Evolutionary conservation across 1,140 invertebrate genomes (phyloP).

Genomic region (Philaenus spumarius): DNA sequence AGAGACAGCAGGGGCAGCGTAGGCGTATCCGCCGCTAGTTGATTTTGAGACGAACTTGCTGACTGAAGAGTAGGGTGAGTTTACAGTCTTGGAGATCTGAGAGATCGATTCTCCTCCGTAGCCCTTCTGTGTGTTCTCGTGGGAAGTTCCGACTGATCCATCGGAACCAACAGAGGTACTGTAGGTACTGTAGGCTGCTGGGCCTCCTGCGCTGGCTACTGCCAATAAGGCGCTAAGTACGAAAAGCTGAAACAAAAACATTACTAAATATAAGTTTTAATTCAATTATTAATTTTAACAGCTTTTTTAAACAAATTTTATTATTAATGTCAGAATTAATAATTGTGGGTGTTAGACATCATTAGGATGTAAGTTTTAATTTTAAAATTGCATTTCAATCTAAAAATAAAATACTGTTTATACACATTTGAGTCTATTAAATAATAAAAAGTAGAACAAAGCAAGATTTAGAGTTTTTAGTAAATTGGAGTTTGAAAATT

Average conservation of each 20-base stretch:
- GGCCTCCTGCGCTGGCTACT: conserved; percentile 39
- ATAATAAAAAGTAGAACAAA: too few species aligned
- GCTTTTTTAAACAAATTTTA: too few species aligned
- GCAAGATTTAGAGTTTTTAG: too few species aligned
- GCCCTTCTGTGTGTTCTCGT: conserved; percentile 49
- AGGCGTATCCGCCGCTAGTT: conserved; percentile 41
- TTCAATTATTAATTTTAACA: too few species aligned
- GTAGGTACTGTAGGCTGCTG: conserved; percentile 45
- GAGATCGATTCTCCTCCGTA: conserved; percentile 45
- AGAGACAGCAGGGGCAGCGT: conserved; percentile 18
- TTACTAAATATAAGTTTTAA: too few species aligned
- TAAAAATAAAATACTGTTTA: too few species aligned
- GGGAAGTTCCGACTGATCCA: conserved; percentile 43
- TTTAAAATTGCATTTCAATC: too few species aligned
- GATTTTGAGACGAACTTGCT: conserved; percentile 45
- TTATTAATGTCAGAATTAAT: too few species aligned
- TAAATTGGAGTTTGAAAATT: too few species aligned
- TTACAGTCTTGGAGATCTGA: conserved; percentile 44
- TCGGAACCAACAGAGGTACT: conserved; percentile 40
- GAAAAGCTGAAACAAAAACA: conserved; percentile 30
- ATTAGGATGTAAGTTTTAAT: too few species aligned
- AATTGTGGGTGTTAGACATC: too few species aligned
- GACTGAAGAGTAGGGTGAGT: conserved; percentile 46
- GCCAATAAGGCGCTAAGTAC: conserved; percentile 34
- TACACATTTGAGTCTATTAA: too few species aligned